Conservation (phyloP, 1,140 invertebrate genomes). For the Aricia agestis region DNA sequence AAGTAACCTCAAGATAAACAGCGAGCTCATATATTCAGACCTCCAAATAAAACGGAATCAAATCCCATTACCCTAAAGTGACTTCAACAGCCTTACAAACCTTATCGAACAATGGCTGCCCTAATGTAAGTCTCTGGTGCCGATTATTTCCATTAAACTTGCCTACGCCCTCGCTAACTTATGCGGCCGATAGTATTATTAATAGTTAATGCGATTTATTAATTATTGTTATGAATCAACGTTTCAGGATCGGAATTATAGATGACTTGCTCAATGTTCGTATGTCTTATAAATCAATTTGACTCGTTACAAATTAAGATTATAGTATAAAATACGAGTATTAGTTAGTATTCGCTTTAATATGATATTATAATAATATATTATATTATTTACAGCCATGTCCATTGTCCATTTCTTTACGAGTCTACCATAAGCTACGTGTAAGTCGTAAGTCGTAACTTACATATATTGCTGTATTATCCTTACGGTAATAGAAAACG, state of each 20-base stretch:
- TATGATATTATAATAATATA: too few relatives aligned
- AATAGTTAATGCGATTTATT: conserved; percentile 12
- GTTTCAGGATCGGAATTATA: neutral
- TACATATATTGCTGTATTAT: too few relatives aligned
- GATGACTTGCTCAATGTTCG: neutral
- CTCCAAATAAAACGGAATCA: conserved; percentile 13
- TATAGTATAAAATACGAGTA: too few relatives aligned
- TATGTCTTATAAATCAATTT: neutral
- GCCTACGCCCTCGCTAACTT: conserved; percentile 9
- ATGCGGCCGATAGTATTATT: conserved; percentile 12
- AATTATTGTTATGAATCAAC: conserved; percentile 6
- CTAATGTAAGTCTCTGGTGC: conserved; percentile 4
- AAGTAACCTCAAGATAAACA: conserved; percentile 9
- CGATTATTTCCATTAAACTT: conserved; percentile 15
- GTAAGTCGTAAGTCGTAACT: too few relatives aligned
- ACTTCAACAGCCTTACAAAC: conserved; percentile 11
- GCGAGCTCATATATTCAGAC: neutral
- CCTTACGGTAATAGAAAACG: too few relatives aligned
- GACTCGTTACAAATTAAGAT: too few relatives aligned
- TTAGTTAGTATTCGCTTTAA: too few relatives aligned
- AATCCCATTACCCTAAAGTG: conserved; percentile 11
- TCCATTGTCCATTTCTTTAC: too few relatives aligned
- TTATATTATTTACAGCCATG: too few relatives aligned
- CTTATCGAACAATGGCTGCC: conserved; percentile 14
- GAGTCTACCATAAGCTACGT: too few relatives aligned